A percentile compares a stretch with the other conserved stretches of the same genome.
phyloP scores from a whole-genome alignment of 2,797 vertebrate species.

The Enteromius trimaculatus region DNA sequence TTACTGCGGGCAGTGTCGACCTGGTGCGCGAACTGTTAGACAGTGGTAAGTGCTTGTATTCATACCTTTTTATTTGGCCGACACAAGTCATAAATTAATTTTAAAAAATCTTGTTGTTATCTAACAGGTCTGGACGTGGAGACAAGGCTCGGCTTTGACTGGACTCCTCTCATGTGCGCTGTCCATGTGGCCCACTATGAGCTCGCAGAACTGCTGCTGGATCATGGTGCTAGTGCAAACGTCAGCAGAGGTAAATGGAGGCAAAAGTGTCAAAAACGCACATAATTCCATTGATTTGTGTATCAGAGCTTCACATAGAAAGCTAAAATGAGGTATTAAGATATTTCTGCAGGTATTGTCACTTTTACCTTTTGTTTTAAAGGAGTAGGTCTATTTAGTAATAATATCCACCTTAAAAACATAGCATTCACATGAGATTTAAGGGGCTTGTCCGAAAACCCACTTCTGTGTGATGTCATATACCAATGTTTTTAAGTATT shows the following conservation, averaged over 20 bases:
- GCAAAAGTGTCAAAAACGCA: background rate
- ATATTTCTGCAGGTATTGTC: background rate
- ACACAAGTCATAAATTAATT: background rate
- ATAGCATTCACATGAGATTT: background rate
- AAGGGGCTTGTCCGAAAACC: background rate
- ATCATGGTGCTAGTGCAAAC: conserved; percentile 89
- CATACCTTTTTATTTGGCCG: background rate
- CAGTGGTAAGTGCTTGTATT: conserved; percentile 74
- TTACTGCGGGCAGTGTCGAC: conserved; percentile 77
- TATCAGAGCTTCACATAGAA: background rate
- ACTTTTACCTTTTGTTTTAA: background rate
- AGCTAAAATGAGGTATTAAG: background rate
- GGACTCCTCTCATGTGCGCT: conserved; percentile 94
- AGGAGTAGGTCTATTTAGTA: background rate
- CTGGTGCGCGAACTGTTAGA: conserved; percentile 84
- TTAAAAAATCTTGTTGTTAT: background rate
- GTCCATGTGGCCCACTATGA: conserved; percentile 81
- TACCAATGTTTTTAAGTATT: background rate
- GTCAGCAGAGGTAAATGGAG: conserved; percentile 87
- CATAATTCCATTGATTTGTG: background rate
- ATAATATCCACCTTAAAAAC: background rate
- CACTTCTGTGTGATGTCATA: background rate
- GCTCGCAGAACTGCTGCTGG: conserved; percentile 83
- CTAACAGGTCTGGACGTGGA: conserved; percentile 87
- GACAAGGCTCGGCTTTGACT: conserved; percentile 82